These are phyloP conservation scores for Pyrocoelia pectoralis DNA, from an alignment of 2,888 invertebrate species.

Conservation along the genomic window DNA sequence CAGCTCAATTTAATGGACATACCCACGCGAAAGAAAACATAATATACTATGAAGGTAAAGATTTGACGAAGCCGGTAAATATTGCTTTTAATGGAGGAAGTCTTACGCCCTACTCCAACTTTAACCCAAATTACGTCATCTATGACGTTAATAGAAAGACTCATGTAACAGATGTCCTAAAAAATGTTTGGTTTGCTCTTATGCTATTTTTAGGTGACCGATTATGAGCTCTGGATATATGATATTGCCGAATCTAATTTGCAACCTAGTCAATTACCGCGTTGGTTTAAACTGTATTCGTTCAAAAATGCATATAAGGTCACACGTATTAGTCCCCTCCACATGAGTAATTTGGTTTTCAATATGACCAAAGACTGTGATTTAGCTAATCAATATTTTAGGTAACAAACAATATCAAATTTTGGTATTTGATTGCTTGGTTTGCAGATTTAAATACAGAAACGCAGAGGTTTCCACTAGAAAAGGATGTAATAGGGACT, in stretches of 20 bases:
- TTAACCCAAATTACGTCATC: constrained; percentile 77
- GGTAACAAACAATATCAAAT: constrained; percentile 40
- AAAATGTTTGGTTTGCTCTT: background rate
- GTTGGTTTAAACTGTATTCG: constrained; percentile 78
- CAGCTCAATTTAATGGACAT: constrained; percentile 84
- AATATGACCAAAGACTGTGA: constrained; percentile 54
- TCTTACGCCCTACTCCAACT: constrained; percentile 67
- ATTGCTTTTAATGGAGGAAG: constrained; percentile 85
- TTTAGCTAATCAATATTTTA: constrained; percentile 53
- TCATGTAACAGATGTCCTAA: constrained; percentile 62
- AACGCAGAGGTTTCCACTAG: constrained; percentile 32
- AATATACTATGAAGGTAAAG: constrained; percentile 69
- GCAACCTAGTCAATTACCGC: constrained; percentile 64
- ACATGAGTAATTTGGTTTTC: constrained; percentile 55
- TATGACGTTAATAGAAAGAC: constrained; percentile 70
- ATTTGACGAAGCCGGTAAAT: constrained; percentile 65
- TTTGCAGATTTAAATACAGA: constrained; percentile 12
- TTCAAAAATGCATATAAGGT: constrained; percentile 69
- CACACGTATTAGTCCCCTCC: constrained; percentile 53
- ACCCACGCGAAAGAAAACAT: constrained; percentile 79
- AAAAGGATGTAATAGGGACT: constrained; percentile 36
- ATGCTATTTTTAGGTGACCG: constrained; percentile 63
- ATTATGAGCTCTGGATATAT: constrained; percentile 76
- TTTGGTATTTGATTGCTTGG: background rate
- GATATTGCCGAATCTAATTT: constrained; percentile 77